Evolutionary conservation across 2,888 invertebrate species (phyloP), one percentile per base, ranked within the genome.

Genomic region (Idaea dimidiata): DNA sequence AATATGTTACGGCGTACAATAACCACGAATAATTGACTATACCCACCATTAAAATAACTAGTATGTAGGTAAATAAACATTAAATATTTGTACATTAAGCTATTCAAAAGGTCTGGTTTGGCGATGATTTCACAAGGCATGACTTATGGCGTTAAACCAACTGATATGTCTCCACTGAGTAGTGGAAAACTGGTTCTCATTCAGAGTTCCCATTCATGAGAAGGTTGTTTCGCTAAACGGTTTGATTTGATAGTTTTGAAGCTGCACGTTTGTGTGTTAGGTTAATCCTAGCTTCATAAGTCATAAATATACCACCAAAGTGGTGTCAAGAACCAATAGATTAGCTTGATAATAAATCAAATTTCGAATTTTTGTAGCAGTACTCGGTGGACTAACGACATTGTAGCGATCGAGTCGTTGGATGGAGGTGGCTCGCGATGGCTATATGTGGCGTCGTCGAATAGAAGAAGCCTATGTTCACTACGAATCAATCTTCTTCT

Each of bases 101-200:
- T 59, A 62, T 62, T 64, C 66, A 56, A 66, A 43, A 43, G 43
- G 43, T 43, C 43, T 43, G 43, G 43, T 43, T 43, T 43, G 43
- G 62, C 69, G 72, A 63, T 72, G 79, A 81, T 88, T 87, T 84
- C 78, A 77, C 83, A 87, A 88, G 73, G 72, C 58, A 68, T 86
- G 81, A 86, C 77, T 85, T 84, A 86, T 82, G 73, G 78, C 79
- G 70, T 74, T 82, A 80, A 84, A 81, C 76, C 78, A 73, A 77
- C 76, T 82, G 87, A 88, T 88, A 86, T 74, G 82, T 82, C 86
- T 68, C 72, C 67, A 43, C 73, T 84, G 78, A 87, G 71, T 85
- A 84, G 87, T 81, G 68, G 77, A 69, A 64, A 72, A 77, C 85
- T 80, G 78, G 82, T 84, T 83, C 77, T n/a, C 83, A 84, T 87